These are phyloP conservation scores for Siderastrea radians DNA, from an alignment of 92 coral and sea anemone genomes.

Conservation along the genomic window DNA sequence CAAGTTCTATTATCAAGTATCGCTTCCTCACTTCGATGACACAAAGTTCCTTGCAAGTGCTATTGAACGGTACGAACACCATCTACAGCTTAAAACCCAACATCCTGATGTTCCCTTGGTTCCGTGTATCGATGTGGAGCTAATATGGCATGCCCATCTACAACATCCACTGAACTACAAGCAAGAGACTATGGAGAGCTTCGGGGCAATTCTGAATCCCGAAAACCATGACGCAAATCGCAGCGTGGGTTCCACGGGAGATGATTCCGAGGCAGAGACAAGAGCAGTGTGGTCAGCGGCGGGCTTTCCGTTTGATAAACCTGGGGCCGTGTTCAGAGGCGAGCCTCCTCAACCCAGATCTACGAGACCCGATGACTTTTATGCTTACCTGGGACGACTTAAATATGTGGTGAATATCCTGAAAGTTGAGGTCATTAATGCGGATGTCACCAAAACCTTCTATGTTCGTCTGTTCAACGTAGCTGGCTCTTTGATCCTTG, in stretches of 20 bases:
- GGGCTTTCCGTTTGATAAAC: constrained; percentile 31
- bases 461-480: not conserved
- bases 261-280: constrained; percentile 49
- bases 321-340: constrained; percentile 73
- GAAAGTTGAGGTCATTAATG: constrained; percentile 19
- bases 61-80: constrained; percentile 3
- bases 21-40: too few species aligned
- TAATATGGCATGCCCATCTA: constrained; percentile 71
- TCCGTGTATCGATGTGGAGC: constrained; percentile 17
- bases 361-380: constrained; percentile 30
- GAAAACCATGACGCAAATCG: constrained; percentile 53
- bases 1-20: too few species aligned
- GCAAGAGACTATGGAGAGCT: constrained; percentile 39
- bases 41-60: too few species aligned
- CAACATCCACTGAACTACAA: constrained; percentile 52
- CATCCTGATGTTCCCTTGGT: constrained; percentile 41
- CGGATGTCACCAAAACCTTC: constrained; percentile 44
- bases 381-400: constrained; percentile 21
- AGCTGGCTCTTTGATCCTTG: not conserved
- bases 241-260: constrained; percentile 39
- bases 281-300: constrained; percentile 37
- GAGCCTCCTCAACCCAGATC: constrained; percentile 40
- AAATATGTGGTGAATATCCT: constrained; percentile 21
- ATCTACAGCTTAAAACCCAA: constrained; percentile 26
- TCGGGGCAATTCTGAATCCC: constrained; percentile 31